Percentiles rank a stretch among this genome's conserved stretches.
Conservation (phyloP, 2,888 invertebrate genomes). For the Bellardia pandia region DNA sequence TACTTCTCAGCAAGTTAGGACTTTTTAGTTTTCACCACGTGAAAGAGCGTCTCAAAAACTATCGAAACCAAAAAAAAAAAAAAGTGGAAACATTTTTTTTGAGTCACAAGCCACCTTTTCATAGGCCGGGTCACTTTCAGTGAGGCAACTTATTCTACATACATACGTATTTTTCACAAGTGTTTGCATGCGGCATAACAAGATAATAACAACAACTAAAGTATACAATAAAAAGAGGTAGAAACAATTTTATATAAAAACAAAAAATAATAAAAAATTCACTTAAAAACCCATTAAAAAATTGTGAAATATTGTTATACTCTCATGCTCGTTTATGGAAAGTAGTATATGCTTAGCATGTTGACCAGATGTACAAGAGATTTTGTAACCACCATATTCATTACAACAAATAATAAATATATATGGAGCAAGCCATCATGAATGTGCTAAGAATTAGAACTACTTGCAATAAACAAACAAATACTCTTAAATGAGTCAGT, state of each 20-base stretch:
- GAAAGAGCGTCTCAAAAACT: too few species aligned
- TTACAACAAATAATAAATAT: neutral
- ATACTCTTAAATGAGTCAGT: slow-evolving; percentile 26
- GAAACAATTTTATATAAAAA: neutral
- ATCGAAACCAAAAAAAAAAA: too few species aligned
- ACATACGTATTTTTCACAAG: neutral
- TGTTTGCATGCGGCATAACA: slow-evolving; percentile 14
- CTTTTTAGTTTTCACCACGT: too few species aligned
- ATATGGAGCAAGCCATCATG: neutral
- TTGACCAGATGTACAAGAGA: slow-evolving; percentile 52
- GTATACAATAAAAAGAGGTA: neutral
- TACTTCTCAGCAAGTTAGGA: too few species aligned
- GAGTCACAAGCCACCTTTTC: too few species aligned
- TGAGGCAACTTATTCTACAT: slow-evolving; percentile 39
- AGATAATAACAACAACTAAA: neutral
- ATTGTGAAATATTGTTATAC: slow-evolving; percentile 23
- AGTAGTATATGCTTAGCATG: slow-evolving; percentile 30
- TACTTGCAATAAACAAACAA: slow-evolving; percentile 47
- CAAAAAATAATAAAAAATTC: slow-evolving; percentile 26
- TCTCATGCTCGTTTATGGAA: slow-evolving; percentile 1
- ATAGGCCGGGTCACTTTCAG: too few species aligned
- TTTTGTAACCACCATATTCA: slow-evolving; percentile 9
- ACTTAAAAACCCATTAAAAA: slow-evolving; percentile 70
- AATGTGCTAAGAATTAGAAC: slow-evolving; percentile 17
- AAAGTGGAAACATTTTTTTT: too few species aligned